phyloP scores from a whole-genome alignment of 1,140 invertebrate genomes.

The Cyphomyrmex costatus region DNA sequence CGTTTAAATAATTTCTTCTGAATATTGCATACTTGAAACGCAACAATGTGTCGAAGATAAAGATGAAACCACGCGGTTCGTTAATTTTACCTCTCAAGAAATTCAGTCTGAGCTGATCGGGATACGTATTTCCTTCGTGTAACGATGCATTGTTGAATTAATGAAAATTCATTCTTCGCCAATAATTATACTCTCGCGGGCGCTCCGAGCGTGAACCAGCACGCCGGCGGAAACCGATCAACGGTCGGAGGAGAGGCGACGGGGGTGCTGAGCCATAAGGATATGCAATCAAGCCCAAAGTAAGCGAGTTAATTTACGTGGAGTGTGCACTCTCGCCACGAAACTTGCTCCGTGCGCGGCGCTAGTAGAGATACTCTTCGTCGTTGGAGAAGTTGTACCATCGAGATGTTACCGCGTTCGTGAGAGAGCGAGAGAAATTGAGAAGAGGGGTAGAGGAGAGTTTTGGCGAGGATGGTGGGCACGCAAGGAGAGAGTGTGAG shows the following conservation, averaged over 20 bases:
- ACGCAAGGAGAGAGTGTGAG: neutral
- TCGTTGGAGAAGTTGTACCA: slow-evolving; percentile 79
- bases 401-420: slow-evolving; percentile 79
- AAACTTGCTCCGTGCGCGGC: slow-evolving; percentile 78
- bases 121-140: slow-evolving; percentile 37
- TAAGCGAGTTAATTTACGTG: slow-evolving; percentile 83
- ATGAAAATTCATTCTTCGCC: slow-evolving; percentile 64
- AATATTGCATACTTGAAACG: neutral
- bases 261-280: slow-evolving; percentile 72
- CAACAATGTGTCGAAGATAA: neutral
- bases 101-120: slow-evolving; percentile 36
- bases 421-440: slow-evolving; percentile 67
- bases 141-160: slow-evolving; percentile 54
- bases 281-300: slow-evolving; percentile 81
- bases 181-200: slow-evolving; percentile 60
- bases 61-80: neutral
- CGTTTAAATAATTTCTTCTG: neutral
- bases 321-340: slow-evolving; percentile 82
- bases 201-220: slow-evolving; percentile 33
- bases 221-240: slow-evolving; percentile 66
- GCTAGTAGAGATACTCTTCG: slow-evolving; percentile 73
- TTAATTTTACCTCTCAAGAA: slow-evolving; percentile 49
- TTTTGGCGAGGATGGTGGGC: slow-evolving; percentile 27
- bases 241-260: slow-evolving; percentile 37
- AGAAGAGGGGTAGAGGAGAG: slow-evolving; percentile 17